These are phyloP conservation scores for Crenuchus spilurus DNA, from an alignment of 2,797 vertebrate species.

Conservation along the genomic window DNA sequence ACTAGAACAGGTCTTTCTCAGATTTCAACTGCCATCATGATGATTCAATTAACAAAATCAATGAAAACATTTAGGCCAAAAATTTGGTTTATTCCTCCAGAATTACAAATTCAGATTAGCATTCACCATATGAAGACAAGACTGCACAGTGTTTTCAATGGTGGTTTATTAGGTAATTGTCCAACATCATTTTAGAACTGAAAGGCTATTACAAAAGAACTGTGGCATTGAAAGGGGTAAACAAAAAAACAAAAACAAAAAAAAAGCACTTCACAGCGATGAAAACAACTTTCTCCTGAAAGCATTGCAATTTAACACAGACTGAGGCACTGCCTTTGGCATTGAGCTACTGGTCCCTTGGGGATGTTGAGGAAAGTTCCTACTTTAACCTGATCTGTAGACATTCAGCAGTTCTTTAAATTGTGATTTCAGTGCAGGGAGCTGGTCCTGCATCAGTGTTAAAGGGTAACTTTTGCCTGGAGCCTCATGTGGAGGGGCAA, in stretches of 20 bases:
- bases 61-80: too few relatives aligned
- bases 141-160: slow-evolving; percentile 27
- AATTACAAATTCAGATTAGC: too few relatives aligned
- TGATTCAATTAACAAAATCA: too few relatives aligned
- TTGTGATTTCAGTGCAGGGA: background rate
- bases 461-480: background rate
- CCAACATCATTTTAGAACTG: slow-evolving; percentile 49
- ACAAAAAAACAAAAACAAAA: slow-evolving; percentile 35
- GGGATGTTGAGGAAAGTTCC: background rate
- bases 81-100: too few relatives aligned
- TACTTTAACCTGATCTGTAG: slow-evolving; percentile 4
- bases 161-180: slow-evolving; percentile 54
- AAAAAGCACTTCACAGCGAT: slow-evolving; percentile 72
- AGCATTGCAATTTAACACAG: slow-evolving; percentile 54
- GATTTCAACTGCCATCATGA: too few relatives aligned
- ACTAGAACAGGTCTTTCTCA: too few relatives aligned
- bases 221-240: slow-evolving; percentile 42
- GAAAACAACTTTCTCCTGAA: slow-evolving; percentile 58
- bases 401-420: background rate
- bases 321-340: slow-evolving; percentile 71
- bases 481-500: background rate
- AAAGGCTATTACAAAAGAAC: slow-evolving; percentile 49
- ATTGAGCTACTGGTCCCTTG: slow-evolving; percentile 65
- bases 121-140: background rate
- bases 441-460: slow-evolving; percentile 2